phyloP scores from a whole-genome alignment of 2,888 invertebrate genomes.

The Agrilus mali region DNA sequence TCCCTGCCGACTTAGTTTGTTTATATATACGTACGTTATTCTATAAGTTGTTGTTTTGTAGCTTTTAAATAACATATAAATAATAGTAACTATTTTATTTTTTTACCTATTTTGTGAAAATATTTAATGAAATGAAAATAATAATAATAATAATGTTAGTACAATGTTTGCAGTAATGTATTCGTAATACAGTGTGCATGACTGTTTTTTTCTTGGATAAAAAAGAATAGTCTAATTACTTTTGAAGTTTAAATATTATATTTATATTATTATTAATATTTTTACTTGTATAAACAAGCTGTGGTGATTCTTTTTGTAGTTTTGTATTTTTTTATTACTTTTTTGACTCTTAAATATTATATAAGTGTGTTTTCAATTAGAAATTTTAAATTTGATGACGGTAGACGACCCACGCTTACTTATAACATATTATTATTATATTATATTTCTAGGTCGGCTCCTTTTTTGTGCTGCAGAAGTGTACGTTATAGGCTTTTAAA shows the following conservation, averaged over 20 bases:
- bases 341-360: slow-evolving; percentile 32
- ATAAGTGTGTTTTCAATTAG: slow-evolving; percentile 36
- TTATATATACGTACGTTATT: slow-evolving; percentile 31
- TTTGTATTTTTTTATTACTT: slow-evolving; percentile 30
- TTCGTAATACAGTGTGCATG: slow-evolving; percentile 30
- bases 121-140: slow-evolving; percentile 32
- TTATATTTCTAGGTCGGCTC: slow-evolving; percentile 8
- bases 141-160: slow-evolving; percentile 27
- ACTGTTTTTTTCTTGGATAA: slow-evolving; percentile 29
- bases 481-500: slow-evolving; percentile 7
- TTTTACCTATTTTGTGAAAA: slow-evolving; percentile 40
- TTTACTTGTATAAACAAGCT: slow-evolving; percentile 29
- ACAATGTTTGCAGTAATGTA: slow-evolving; percentile 25
- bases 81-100: slow-evolving; percentile 38
- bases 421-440: neutral
- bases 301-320: slow-evolving; percentile 27
- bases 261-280: slow-evolving; percentile 34
- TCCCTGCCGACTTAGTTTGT: slow-evolving; percentile 29
- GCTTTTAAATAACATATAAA: slow-evolving; percentile 35
- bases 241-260: slow-evolving; percentile 30
- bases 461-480: slow-evolving; percentile 6
- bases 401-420: slow-evolving; percentile 9
- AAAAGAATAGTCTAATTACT: slow-evolving; percentile 31
- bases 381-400: slow-evolving; percentile 31
- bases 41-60: slow-evolving; percentile 38